A percentile compares a stretch with the other conserved stretches of the same genome.
Evolutionary conservation across 2,113 vertebrate genomes (phyloP).

Genomic region (Coryphaenoides rupestris): DNA sequence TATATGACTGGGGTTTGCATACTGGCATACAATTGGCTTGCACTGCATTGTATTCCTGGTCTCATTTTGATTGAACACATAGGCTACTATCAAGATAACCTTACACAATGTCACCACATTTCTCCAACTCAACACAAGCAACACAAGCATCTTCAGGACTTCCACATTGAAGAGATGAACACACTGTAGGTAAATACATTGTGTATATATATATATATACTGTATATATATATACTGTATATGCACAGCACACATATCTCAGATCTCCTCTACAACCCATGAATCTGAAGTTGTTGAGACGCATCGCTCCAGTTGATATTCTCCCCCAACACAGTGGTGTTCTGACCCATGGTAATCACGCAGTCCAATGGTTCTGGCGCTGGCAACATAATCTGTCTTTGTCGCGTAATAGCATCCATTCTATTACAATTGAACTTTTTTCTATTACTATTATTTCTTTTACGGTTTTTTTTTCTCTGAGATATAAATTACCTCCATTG

Average conservation of each 20-base stretch:
- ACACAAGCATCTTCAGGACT: no score
- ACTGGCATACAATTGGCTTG: no score
- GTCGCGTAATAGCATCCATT: constrained; percentile 30
- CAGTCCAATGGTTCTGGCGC: constrained; percentile 39
- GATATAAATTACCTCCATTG: constrained; percentile 47
- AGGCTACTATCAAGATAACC: no score
- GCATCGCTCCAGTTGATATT: constrained; percentile 26
- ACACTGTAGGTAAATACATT: neutral
- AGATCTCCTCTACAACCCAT: neutral
- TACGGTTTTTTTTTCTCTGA: constrained; percentile 44
- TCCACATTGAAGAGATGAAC: neutral
- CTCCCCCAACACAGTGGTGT: constrained; percentile 35
- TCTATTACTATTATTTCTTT: constrained; percentile 31
- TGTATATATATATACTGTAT: neutral
- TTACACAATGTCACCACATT: no score
- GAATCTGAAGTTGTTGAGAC: constrained; percentile 26
- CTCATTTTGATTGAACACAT: no score
- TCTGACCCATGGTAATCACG: constrained; percentile 44
- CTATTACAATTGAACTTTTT: no score
- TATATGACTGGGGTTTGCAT: no score
- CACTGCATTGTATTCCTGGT: no score
- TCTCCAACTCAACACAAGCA: no score
- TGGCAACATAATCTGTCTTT: constrained; percentile 39
- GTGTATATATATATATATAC: neutral
- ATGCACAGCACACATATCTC: neutral